Percentiles rank a stretch among this genome's conserved stretches.
These are phyloP conservation scores for Pheosia tremula DNA, from an alignment of 2,888 invertebrate species.

Conservation along the genomic window DNA sequence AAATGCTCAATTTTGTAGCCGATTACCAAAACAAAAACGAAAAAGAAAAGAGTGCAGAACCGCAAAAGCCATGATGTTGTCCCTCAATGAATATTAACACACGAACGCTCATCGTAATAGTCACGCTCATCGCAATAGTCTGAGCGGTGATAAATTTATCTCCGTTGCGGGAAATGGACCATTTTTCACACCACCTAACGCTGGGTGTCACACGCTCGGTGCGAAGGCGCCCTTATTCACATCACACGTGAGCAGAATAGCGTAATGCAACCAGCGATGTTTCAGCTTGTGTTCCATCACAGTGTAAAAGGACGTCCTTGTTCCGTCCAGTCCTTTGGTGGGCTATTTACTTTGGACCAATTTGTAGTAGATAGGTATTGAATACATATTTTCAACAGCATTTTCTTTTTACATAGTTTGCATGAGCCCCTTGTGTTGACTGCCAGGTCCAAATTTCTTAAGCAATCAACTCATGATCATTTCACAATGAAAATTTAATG, in stretches of 20 bases:
- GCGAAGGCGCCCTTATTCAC: conserved; percentile 78
- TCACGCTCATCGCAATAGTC: conserved; percentile 67
- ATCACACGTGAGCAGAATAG: conserved; percentile 69
- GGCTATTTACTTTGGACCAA: background rate
- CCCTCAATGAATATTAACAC: conserved; percentile 81
- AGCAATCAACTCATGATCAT: no score
- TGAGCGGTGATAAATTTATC: conserved; percentile 81
- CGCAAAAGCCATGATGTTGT: conserved; percentile 51
- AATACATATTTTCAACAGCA: background rate
- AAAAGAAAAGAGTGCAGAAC: conserved; percentile 8
- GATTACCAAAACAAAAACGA: background rate
- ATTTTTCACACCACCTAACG: conserved; percentile 80
- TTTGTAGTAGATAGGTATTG: background rate
- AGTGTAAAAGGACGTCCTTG: no score
- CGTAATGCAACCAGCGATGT: conserved; percentile 67
- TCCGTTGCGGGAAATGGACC: conserved; percentile 66
- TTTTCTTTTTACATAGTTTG: background rate
- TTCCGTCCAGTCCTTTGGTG: background rate
- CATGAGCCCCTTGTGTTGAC: no score
- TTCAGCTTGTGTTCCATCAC: conserved; percentile 54
- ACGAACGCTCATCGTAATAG: conserved; percentile 66
- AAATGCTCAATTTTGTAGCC: no score
- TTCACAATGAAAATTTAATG: no score
- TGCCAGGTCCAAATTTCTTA: no score
- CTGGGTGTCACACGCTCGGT: conserved; percentile 71